A percentile compares a stretch with the other conserved stretches of the same genome.
These are phyloP conservation scores for Schizopygopsis pylzovi DNA, from an alignment of 2,797 vertebrate species.

Conservation along the genomic window DNA sequence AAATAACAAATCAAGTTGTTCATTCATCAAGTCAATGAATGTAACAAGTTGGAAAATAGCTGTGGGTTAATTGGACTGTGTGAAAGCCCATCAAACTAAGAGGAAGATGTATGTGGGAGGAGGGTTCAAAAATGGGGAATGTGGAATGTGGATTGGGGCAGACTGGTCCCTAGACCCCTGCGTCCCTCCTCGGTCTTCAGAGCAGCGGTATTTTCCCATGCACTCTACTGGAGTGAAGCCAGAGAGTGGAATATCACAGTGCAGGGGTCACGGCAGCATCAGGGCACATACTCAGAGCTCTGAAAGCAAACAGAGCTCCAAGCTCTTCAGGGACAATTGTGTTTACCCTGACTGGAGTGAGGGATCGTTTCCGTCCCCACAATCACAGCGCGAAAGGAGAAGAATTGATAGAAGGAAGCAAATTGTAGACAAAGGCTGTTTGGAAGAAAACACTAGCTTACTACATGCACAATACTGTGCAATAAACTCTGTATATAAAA, in stretches of 20 bases:
- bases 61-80: constrained; percentile 52
- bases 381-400: constrained; percentile 52
- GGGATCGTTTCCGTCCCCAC: constrained; percentile 72
- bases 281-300: constrained; percentile 74
- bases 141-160: constrained; percentile 65
- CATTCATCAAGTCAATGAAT: constrained; percentile 18
- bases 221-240: constrained; percentile 83
- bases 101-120: constrained; percentile 38
- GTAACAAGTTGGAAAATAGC: constrained; percentile 55
- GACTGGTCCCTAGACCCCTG: constrained; percentile 56
- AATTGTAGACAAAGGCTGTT: not conserved
- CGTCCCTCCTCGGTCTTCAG: constrained; percentile 68
- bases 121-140: constrained; percentile 44
- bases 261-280: constrained; percentile 69
- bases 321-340: constrained; percentile 64
- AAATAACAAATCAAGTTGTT: constrained; percentile 30
- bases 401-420: not conserved
- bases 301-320: constrained; percentile 78
- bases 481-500: too few relatives aligned
- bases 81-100: constrained; percentile 37
- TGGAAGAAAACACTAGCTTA: not conserved
- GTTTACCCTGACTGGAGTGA: constrained; percentile 73
- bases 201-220: constrained; percentile 93
- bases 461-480: too few relatives aligned
- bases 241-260: constrained; percentile 75